A percentile compares a stretch with the other conserved stretches of the same genome.
Conservation (phyloP, 2,797 vertebrate genomes). For the Avahi laniger region DNA sequence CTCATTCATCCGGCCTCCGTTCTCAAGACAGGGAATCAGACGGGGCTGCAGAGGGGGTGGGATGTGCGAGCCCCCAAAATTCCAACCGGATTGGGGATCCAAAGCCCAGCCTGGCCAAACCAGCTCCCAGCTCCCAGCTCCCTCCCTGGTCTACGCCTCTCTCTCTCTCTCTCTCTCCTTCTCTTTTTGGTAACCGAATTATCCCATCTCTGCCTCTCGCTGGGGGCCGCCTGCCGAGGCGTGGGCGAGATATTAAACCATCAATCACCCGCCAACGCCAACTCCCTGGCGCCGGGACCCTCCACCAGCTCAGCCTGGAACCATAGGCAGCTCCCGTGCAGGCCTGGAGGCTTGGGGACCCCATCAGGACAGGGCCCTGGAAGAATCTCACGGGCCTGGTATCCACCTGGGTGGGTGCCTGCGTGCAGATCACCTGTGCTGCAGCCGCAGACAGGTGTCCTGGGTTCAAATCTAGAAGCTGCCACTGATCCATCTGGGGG, state of each 20-base stretch:
- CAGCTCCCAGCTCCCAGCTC: background rate
- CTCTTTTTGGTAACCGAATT: conserved; percentile 51
- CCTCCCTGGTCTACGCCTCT: background rate
- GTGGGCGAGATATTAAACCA: conserved; percentile 65
- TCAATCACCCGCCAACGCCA: conserved; percentile 38
- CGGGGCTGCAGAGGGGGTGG: background rate
- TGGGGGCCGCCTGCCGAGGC: background rate
- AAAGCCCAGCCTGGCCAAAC: too few relatives aligned
- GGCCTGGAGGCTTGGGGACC: background rate
- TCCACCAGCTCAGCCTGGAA: rapidly evolving
- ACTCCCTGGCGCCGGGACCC: background rate
- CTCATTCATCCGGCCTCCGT: background rate
- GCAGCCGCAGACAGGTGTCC: rapidly evolving
- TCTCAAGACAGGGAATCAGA: background rate
- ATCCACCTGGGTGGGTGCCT: background rate
- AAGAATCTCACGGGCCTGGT: background rate
- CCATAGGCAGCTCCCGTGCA: background rate
- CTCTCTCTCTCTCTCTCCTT: background rate
- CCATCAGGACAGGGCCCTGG: too few relatives aligned
- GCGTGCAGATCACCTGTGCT: background rate
- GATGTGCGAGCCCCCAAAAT: background rate
- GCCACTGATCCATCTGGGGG: background rate
- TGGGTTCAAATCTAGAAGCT: background rate
- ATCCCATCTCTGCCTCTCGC: background rate
- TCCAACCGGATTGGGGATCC: too few relatives aligned